Evolutionary conservation across 2,797 vertebrate species (phyloP).

Genomic region (Melanotaenia trifasciata): DNA sequence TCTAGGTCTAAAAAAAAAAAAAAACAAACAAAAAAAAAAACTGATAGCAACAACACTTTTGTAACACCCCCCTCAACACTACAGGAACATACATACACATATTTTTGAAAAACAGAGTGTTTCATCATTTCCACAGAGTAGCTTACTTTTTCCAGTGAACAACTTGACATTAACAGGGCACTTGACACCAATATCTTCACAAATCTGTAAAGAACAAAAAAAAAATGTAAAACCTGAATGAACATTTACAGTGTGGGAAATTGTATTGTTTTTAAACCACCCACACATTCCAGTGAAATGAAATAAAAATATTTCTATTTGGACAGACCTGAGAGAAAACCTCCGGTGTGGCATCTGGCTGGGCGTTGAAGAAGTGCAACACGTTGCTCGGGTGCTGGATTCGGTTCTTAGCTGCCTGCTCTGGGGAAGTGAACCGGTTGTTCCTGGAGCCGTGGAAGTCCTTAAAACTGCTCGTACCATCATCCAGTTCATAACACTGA

Average conservation of each 20-base stretch:
- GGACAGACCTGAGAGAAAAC: slow-evolving; percentile 89
- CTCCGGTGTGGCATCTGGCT: slow-evolving; percentile 89
- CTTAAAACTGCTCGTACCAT: slow-evolving; percentile 92
- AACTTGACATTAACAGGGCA: slow-evolving; percentile 90
- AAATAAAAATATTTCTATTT: neutral
- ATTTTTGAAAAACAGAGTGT: neutral
- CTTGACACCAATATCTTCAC: slow-evolving; percentile 91
- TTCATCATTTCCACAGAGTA: neutral
- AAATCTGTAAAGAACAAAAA: slow-evolving; percentile 81
- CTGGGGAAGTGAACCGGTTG: slow-evolving; percentile 93
- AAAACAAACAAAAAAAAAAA: neutral
- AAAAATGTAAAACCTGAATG: too few relatives aligned
- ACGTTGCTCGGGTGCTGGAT: slow-evolving; percentile 97
- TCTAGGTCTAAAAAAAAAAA: too few relatives aligned
- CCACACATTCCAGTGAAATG: neutral
- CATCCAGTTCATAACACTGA: slow-evolving; percentile 93
- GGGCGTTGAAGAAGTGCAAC: slow-evolving; percentile 95
- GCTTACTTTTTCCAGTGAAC: slow-evolving; percentile 95
- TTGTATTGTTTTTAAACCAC: too few relatives aligned
- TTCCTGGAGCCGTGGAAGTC: slow-evolving; percentile 95
- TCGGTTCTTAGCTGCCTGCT: slow-evolving; percentile 95
- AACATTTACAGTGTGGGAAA: neutral
- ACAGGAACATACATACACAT: neutral
- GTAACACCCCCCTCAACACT: neutral
- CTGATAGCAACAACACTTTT: too few relatives aligned